Conservation (phyloP, 2,113 vertebrate species). For the Dinomys branickii region DNA sequence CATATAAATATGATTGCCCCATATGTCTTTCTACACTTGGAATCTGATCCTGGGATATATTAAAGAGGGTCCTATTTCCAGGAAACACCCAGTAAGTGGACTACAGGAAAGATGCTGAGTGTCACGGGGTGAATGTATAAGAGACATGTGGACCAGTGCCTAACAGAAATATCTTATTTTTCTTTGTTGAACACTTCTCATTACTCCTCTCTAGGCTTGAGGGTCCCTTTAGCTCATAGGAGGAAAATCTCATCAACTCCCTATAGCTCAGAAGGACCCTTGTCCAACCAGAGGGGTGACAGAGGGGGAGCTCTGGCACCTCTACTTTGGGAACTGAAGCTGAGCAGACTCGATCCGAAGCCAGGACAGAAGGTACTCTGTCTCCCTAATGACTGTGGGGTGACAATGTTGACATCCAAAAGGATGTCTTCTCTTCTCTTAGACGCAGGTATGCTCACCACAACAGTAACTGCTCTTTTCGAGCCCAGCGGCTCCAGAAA, state of each 20-base stretch:
- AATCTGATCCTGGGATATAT: background rate
- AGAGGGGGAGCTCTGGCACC: background rate
- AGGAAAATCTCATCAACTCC: background rate
- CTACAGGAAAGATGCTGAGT: background rate
- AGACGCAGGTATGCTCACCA: background rate
- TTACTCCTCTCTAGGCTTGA: background rate
- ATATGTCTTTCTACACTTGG: background rate
- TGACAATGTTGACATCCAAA: background rate
- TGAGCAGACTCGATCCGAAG: background rate
- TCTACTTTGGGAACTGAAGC: background rate
- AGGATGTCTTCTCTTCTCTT: background rate
- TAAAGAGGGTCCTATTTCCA: background rate
- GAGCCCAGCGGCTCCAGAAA: background rate
- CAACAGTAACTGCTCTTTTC: background rate
- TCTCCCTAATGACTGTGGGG: background rate
- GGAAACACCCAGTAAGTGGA: background rate
- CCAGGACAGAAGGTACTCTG: background rate
- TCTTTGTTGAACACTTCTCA: background rate
- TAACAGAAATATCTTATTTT: background rate
- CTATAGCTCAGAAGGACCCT: background rate
- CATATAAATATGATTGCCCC: background rate
- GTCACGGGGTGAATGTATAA: background rate
- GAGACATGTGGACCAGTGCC: background rate
- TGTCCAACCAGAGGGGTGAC: background rate
- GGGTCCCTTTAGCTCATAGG: background rate